Evolutionary conservation across 1,140 invertebrate species (phyloP).

Genomic region (Euura lappo): DNA sequence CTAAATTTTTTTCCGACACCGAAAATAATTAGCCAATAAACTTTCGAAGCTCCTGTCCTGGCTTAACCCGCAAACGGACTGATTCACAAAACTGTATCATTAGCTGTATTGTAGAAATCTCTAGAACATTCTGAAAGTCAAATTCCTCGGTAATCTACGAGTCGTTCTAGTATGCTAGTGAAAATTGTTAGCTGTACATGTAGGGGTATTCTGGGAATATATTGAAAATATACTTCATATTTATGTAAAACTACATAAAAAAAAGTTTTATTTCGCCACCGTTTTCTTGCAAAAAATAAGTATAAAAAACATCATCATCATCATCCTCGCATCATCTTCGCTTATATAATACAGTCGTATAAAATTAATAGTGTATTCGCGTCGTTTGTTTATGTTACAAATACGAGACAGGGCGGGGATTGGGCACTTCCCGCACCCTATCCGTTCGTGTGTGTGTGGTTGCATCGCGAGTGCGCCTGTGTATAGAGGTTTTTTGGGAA

Average conservation of each 20-base stretch:
- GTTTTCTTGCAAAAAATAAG: constrained; percentile 63
- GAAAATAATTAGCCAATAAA: no score
- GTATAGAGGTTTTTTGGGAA: constrained; percentile 26
- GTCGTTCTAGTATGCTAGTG: neutral
- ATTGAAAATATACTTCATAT: constrained; percentile 12
- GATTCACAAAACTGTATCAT: no score
- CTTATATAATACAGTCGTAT: constrained; percentile 50
- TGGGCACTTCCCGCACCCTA: constrained; percentile 35
- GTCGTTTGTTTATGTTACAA: constrained; percentile 5
- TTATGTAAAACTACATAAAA: constrained; percentile 63
- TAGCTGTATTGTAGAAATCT: no score
- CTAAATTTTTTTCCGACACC: no score
- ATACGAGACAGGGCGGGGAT: constrained; percentile 5
- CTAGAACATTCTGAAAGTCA: no score
- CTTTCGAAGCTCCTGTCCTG: no score
- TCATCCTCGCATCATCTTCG: constrained; percentile 11
- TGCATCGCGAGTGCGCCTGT: constrained; percentile 20
- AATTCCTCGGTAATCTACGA: no score
- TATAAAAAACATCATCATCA: constrained; percentile 46
- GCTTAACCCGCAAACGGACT: no score
- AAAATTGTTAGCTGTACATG: neutral
- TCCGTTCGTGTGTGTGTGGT: constrained; percentile 27
- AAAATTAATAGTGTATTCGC: constrained; percentile 27
- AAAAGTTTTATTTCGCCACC: constrained; percentile 63
- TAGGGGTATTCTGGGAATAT: no score